Percentiles rank a stretch among this genome's conserved stretches.
phyloP scores from a whole-genome alignment of 2,888 invertebrate genomes.

The Ochropacha duplaris region DNA sequence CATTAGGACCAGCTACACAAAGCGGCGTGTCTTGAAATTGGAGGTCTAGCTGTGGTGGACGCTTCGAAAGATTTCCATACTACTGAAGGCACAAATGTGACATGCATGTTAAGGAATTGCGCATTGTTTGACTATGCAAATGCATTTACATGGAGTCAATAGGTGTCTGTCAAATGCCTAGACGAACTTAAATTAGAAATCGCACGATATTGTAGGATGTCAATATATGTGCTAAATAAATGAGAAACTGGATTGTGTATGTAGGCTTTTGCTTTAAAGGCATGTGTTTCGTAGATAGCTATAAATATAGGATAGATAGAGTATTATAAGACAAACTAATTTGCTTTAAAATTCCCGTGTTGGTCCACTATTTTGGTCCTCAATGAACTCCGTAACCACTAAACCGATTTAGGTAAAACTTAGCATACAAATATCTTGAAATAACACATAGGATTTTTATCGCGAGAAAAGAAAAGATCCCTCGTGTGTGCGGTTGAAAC shows the following conservation, averaged over 20 bases:
- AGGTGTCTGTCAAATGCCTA: conserved; percentile 3
- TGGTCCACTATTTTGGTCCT: too few species aligned
- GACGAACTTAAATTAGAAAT: conserved; percentile 1
- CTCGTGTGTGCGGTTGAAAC: too few species aligned
- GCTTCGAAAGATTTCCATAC: conserved; percentile 19
- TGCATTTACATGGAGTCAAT: conserved; percentile 16
- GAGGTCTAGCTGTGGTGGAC: conserved; percentile 11
- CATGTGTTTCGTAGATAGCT: too few species aligned
- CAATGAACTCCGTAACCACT: neutral
- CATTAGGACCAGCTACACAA: neutral
- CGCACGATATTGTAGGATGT: conserved; percentile 9
- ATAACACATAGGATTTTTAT: too few species aligned
- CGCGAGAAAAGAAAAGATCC: too few species aligned
- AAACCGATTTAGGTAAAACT: too few species aligned
- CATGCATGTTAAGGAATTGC: conserved; percentile 37
- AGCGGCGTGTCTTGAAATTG: neutral
- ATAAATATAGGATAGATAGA: too few species aligned
- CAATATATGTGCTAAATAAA: neutral
- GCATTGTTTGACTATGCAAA: conserved; percentile 39
- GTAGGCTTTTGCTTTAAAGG: neutral
- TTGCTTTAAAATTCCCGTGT: too few species aligned
- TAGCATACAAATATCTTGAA: too few species aligned
- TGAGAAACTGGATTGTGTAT: neutral
- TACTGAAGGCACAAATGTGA: conserved; percentile 28
- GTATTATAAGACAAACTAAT: too few species aligned